Percentiles rank a stretch among this genome's conserved stretches.
Conservation (phyloP, 1,140 invertebrate species). For the Euura saliciscinereae region DNA sequence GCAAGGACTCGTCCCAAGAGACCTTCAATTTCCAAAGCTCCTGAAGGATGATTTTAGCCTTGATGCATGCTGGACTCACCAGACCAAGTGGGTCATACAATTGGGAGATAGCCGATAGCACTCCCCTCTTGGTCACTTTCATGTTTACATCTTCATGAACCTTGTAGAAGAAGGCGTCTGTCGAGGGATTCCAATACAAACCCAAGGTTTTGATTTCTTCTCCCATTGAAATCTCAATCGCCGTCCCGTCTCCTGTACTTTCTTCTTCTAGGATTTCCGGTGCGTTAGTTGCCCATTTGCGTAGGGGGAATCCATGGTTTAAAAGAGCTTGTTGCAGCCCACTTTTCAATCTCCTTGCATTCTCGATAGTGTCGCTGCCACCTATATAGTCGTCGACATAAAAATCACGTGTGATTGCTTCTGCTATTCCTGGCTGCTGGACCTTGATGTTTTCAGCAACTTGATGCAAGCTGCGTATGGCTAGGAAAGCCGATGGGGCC, state of each 20-base stretch:
- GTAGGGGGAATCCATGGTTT: constrained; percentile 33
- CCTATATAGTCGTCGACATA: constrained; percentile 41
- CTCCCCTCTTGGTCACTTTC: constrained; percentile 33
- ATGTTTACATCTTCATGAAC: neutral
- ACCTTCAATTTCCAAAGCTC: constrained; percentile 34
- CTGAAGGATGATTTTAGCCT: constrained; percentile 45
- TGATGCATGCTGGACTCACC: constrained; percentile 39
- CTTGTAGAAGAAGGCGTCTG: constrained; percentile 25
- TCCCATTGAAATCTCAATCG: constrained; percentile 19
- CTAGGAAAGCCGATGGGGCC: constrained; percentile 38
- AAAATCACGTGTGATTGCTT: constrained; percentile 23
- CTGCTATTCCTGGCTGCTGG: constrained; percentile 32
- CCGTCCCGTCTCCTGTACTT: no score
- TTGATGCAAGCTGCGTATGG: constrained; percentile 38
- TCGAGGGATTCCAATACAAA: constrained; percentile 34
- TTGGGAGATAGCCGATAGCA: constrained; percentile 41
- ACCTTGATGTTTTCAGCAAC: constrained; percentile 32
- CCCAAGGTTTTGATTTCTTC: constrained; percentile 34
- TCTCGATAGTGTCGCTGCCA: constrained; percentile 26
- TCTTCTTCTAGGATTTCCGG: constrained; percentile 27
- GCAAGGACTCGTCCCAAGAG: constrained; percentile 41
- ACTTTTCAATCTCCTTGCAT: constrained; percentile 24
- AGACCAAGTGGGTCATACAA: constrained; percentile 45
- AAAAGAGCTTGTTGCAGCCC: constrained; percentile 32
- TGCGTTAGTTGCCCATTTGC: constrained; percentile 46